Evolutionary conservation across 2,888 invertebrate species (phyloP), one percentile per base, ranked within the genome.

Genomic region (Monoplex corrugatus): DNA sequence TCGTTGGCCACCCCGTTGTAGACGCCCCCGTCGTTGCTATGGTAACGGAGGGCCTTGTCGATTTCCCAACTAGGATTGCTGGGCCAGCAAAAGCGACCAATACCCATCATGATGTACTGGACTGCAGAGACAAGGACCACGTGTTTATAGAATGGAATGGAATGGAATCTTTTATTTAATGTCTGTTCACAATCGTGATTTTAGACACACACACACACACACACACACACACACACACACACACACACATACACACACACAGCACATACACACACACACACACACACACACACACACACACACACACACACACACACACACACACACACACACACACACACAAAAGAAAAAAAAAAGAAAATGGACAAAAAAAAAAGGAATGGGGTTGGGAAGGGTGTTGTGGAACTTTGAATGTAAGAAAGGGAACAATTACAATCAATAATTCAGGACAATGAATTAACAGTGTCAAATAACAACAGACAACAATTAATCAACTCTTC

Each of bases 11-110:
- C 86, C 10, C 86, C 86, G 35, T 86, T 86, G 43, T 68, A 86
- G n/a, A 86, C 23, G n/a, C 86, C 86, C 16, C 86, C 86, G 16
- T 86, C 86, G 86, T 86, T 86, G 86, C 86, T 86, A 86, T 86
- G 86, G 86, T 86, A 86, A 68, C 86, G 86, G 0, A 86, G 16
- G 8, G 86, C 19, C 5, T 57, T 32, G n/a, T 10, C 0, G n/a
- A 86, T 35, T 40, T 68, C 43, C 86, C 86, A 86, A 23, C 28
- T 2, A 0, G 86, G 86, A 23, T 3, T 38, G 13, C 23, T 1
- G 5, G 86, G 86, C 86, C 86, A 86, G 32, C 86, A 86, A 28
- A 16, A 19, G 57, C 32, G 23, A 13, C 28, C 35, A 28, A 86
- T 23, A 16, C 86, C 86, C 63, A 32, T 68, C 86, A 86, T 86